Conservation (phyloP, 2,888 invertebrate species). For the Thecocarcelia acutangulata region DNA sequence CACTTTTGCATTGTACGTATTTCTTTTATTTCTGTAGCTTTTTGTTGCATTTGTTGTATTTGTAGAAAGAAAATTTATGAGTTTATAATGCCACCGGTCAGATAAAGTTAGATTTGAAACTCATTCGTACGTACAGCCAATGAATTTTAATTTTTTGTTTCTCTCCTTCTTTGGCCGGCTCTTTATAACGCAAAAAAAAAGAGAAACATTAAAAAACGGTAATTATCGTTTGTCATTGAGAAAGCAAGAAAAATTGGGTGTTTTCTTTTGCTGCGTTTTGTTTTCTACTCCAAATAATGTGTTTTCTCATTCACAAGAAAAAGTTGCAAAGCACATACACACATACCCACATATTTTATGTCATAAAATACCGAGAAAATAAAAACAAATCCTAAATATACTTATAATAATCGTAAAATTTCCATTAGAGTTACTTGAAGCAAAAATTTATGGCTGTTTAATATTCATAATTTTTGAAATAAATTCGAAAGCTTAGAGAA, state of each 20-base stretch:
- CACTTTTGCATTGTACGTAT: not conserved
- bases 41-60: constrained; percentile 4
- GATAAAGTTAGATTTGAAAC: constrained; percentile 45
- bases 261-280: constrained; percentile 25
- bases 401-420: constrained; percentile 17
- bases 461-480: constrained; percentile 47
- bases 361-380: not conserved
- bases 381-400: constrained; percentile 1
- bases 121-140: constrained; percentile 34
- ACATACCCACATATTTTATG: not conserved
- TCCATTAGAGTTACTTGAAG: constrained; percentile 13
- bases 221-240: constrained; percentile 69
- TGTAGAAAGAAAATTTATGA: constrained; percentile 57
- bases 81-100: constrained; percentile 56
- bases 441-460: constrained; percentile 30
- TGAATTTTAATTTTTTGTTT: constrained; percentile 39
- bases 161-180: constrained; percentile 8
- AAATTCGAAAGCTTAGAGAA: not conserved
- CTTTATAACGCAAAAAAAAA: constrained; percentile 16
- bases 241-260: constrained; percentile 19
- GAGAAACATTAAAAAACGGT: constrained; percentile 57
- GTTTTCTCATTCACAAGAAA: constrained; percentile 1
- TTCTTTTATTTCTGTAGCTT: constrained; percentile 6
- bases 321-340: constrained; percentile 11
- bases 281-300: constrained; percentile 26